Evolutionary conservation across 1,140 invertebrate genomes (phyloP), one percentile per base, ranked within the genome.

Genomic region (Zeugodacus cucurbitae): DNA sequence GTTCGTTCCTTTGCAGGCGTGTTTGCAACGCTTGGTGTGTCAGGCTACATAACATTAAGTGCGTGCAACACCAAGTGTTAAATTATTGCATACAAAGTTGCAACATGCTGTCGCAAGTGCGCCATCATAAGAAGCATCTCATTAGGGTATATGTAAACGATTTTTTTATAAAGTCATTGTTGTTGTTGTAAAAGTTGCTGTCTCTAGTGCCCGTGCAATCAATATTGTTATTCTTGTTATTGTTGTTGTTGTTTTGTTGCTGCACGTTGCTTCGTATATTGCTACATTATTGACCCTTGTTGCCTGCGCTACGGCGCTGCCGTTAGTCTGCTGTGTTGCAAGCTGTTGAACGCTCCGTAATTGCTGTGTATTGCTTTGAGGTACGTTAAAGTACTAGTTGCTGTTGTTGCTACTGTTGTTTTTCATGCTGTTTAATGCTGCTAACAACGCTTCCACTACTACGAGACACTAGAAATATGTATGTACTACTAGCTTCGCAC

Each of bases 81-180:
- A 82, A 17, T 82, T 82, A 82, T 82, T 48, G 74, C 74, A 44
- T 82, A 82, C 74, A 26, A 54, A 82, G 74, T 82, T 82, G 74
- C 74, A 82, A 29, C 74, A 82, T 82, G 41, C 41, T n/a, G 74
- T 29, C 44, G 74, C 74, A 26, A 82, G 74, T 29, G 34, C 41
- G 74, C 37, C 41, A 48, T 54, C 44, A 82, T 48, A 82, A 82
- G 7, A 26, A 48, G n/a, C 26, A 82, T 48, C 74, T 82, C 74
- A 82, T 82, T 82, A 82, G n/a, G 29, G 44, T 26, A 20, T 48
- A 37, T n/a, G 37, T 20, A 44, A 1, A 22, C n/a, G n/a, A n/a
- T 29, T 17, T 78, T 22, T 78, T 6, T 70, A 32, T 70, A 17
- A 17, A 17, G 3, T 20, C 34, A 4, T 17, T 17, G 8, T 26